Conservation (phyloP, 1,140 invertebrate genomes). For the Antheraea pernyi region DNA sequence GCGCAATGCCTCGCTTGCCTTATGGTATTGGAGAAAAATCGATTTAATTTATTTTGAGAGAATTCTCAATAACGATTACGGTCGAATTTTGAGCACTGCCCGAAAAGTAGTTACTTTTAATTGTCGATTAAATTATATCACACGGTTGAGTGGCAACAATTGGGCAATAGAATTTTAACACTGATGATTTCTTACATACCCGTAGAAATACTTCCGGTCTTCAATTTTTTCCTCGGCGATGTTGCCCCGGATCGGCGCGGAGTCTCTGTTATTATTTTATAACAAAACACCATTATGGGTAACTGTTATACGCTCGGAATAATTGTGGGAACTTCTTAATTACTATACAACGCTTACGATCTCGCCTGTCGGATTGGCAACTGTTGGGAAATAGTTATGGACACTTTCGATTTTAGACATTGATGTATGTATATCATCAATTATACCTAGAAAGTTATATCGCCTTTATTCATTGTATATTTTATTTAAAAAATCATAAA, state of each 20-base stretch:
- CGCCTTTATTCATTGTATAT: neutral
- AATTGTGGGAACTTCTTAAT: slow-evolving; percentile 22
- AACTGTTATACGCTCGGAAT: slow-evolving; percentile 22
- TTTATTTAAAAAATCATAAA: neutral
- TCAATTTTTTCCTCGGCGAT: slow-evolving; percentile 48
- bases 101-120: no score
- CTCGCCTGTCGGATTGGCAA: neutral
- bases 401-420: neutral
- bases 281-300: slow-evolving; percentile 71
- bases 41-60: no score
- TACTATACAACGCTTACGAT: neutral
- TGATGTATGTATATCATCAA: neutral
- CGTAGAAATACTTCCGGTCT: neutral
- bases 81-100: no score
- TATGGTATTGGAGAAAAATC: no score
- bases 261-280: slow-evolving; percentile 66
- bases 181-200: neutral
- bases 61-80: no score
- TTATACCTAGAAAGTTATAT: neutral
- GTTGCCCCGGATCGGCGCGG: slow-evolving; percentile 37
- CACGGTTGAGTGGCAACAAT: neutral
- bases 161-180: neutral
- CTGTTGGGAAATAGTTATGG: neutral
- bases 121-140: no score
- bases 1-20: no score